Conservation (phyloP, 2,113 vertebrate species). For the Donacobius atricapilla region DNA sequence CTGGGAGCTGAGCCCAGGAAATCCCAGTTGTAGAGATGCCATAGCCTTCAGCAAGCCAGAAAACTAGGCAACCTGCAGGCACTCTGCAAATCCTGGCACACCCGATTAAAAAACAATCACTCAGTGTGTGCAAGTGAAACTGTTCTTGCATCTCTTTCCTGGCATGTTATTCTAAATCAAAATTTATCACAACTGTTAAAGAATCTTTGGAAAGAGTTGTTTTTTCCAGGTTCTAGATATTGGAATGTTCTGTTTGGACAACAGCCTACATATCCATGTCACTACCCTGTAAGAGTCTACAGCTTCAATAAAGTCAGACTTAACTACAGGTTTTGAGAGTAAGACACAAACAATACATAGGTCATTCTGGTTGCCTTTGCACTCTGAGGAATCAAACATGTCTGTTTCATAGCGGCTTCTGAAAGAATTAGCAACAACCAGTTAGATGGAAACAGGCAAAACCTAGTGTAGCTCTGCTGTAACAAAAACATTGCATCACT, state of each 20-base stretch:
- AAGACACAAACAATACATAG: neutral
- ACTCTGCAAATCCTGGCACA: neutral
- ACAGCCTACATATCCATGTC: neutral
- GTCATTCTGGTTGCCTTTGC: neutral
- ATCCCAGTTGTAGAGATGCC: neutral
- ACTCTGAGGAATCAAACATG: neutral
- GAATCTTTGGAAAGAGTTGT: neutral
- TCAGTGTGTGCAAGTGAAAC: neutral
- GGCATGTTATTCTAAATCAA: neutral
- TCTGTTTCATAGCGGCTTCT: neutral
- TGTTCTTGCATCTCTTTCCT: neutral
- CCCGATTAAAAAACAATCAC: neutral
- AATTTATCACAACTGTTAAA: neutral
- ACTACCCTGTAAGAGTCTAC: neutral
- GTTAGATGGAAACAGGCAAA: neutral
- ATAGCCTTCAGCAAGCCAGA: neutral
- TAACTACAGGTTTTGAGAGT: neutral
- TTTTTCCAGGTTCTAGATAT: neutral
- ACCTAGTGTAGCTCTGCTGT: neutral
- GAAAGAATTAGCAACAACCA: neutral
- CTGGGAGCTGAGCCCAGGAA: neutral
- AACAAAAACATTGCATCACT: neutral
- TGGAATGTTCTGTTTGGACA: neutral
- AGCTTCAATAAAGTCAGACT: neutral
- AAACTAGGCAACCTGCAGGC: neutral